Percentiles rank a stretch among this genome's conserved stretches.
Conservation (phyloP, 2,113 vertebrate genomes). For the Aptenodytes patagonicus region DNA sequence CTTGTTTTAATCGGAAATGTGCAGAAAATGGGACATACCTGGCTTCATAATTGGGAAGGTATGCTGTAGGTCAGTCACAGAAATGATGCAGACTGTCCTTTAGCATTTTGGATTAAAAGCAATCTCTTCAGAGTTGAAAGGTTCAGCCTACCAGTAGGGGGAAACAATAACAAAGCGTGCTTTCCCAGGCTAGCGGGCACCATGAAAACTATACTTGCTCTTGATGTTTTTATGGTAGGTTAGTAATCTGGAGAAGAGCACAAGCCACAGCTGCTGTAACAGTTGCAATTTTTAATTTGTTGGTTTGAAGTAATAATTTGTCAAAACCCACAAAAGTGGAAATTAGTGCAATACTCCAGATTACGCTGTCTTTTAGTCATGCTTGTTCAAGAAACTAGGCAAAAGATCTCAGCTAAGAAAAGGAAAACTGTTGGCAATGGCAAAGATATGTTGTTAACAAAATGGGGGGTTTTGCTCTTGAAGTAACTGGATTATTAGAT, state of each 20-base stretch:
- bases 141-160: background rate
- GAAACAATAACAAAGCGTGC: background rate
- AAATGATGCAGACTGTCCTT: background rate
- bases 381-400: background rate
- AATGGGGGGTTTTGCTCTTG: background rate
- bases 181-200: background rate
- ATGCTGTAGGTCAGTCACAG: rapidly evolving
- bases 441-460: background rate
- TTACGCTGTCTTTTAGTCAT: background rate
- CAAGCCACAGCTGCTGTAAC: background rate
- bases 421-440: background rate
- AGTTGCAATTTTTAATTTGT: background rate
- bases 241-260: background rate
- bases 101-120: background rate
- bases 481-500: background rate
- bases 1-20: background rate
- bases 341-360: background rate
- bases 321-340: background rate
- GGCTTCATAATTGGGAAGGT: background rate
- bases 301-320: background rate
- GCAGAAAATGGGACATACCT: background rate
- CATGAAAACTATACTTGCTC: background rate
- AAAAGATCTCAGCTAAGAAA: background rate
- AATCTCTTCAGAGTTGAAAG: background rate
- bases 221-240: background rate